phyloP scores from a whole-genome alignment of 37 sponge, comb jelly and placozoan genomes.

The Aphrocallistes beatrix region DNA sequence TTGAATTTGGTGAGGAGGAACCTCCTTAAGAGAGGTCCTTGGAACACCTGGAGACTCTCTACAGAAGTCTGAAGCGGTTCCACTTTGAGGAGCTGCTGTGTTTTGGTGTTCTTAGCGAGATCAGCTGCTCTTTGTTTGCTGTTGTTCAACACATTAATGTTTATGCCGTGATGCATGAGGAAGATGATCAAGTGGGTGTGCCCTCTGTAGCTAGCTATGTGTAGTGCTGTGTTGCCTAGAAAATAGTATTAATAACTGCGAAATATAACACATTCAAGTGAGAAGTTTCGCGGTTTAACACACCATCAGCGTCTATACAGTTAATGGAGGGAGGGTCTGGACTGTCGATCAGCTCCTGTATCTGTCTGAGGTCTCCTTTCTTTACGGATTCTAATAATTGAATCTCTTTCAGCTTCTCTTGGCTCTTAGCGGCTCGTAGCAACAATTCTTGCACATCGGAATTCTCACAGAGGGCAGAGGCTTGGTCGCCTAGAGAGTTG shows the following conservation, averaged over 20 bases:
- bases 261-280: too few species aligned
- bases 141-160: neutral
- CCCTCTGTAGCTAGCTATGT: neutral
- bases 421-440: neutral
- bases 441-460: neutral
- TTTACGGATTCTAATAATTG: neutral
- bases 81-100: neutral
- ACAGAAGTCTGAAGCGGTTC: neutral
- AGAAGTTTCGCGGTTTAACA: too few species aligned
- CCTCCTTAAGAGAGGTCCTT: neutral
- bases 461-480: neutral
- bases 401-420: neutral
- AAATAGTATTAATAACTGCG: too few species aligned
- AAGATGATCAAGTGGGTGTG: neutral
- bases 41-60: neutral
- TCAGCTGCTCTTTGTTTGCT: neutral
- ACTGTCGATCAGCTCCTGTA: neutral
- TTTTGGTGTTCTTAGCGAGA: slow-evolving; percentile 9
- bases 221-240: neutral
- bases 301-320: neutral
- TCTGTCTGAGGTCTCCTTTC: neutral
- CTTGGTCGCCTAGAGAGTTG: neutral
- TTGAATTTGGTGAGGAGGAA: neutral
- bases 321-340: slow-evolving; percentile 8
- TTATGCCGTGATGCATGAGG: neutral